Base-by-base conservation (phyloP, 2,113 vertebrate species). In the Apaloderma vittatum region DNA sequence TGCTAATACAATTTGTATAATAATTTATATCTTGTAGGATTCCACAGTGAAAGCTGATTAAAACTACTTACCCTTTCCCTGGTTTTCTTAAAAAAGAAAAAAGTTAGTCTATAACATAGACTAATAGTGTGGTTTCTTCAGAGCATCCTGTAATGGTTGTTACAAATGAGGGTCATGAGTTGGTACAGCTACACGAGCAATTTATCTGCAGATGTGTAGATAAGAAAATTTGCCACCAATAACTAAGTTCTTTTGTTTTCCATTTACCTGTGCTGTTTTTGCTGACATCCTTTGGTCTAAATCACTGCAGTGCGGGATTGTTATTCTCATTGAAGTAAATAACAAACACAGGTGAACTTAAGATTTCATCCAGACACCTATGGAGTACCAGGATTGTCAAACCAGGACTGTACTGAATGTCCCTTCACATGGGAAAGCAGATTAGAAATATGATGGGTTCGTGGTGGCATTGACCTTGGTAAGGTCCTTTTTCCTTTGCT, bases 151-250 rank as follows among this genome's bases (percentile, higher is more conserved):
- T 32, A 67, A 86, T 16, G 26, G 15, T 6, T 78, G 16, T 43
- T 71, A 58, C 15, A 4, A 27, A 22, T 14, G 2, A 29, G 3
- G 10, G 20, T 0, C 11, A 24, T 0, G 1, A 49, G 13, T 29
- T 1, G 0, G 6, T 51, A 2, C 15, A 55, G 6, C 19, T 86
- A 27, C 8, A 17, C 4, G 20, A 37, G 3, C 20, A 57, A 37
- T 45, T 87, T n/a, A 62, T 15, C 27, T 62, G 18, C 2, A 62
- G 18, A 11, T 57, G 15, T 55, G 22, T 37, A 22, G 51, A 17
- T 8, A 57, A 45, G 9, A 15, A 36, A 40, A 54, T 45, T 8
- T 48, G 27, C 9, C 9, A 22, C 15, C 6, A 5, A 1, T 37
- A 51, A 52, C 2, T 8, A 9, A 29, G 5, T 75, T 45, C 6